Evolutionary conservation across 2,113 vertebrate genomes (phyloP), one percentile per base, ranked within the genome.

Genomic region (Podilymbus podiceps): DNA sequence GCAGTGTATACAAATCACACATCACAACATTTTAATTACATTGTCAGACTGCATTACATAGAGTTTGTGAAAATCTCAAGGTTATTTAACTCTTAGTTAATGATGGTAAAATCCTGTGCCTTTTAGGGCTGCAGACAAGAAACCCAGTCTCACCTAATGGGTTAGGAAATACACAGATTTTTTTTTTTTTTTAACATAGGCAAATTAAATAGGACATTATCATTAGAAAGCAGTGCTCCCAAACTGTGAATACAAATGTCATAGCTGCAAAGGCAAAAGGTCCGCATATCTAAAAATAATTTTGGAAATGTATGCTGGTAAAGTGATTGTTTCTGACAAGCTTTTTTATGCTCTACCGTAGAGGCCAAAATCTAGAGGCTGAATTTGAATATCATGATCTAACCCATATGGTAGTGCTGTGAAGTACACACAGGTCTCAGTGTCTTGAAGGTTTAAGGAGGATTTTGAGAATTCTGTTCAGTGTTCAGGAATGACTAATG

Each of bases 11-110:
- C 35, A 79, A 76, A 96, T 81, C n/a, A 90, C 55, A 84, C 38
- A 33, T 85, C 62, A 63, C 53, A 66, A 42, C n/a, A 62, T 72
- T 73, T 80, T 94, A 96, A 97, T 94, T 94, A 87, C 18, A 62
- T 42, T 96, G 73, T 86, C 92, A 94, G 18, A 91, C 40, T 93
- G 31, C 14, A 68, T 67, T 44, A 35, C 47, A 74, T 31, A 50
- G n/a, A 83, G 56, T 62, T 64, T 74, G 33, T 78, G 81, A 92
- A 93, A 92, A 88, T 69, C 49, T 92, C 74, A 63, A 69, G 53
- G 60, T 95, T 92, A 86, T 86, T 89, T 96, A 85, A 72, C 16
- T 90, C 33, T 62, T 72, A 69, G 60, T 58, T 75, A 87, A 66
- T 68, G 19, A n/a, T 19, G 5, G 33, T 30, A 47, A 59, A 75